Conservation (phyloP, 2,797 vertebrate species). For the Pogonophryne albipinna region DNA sequence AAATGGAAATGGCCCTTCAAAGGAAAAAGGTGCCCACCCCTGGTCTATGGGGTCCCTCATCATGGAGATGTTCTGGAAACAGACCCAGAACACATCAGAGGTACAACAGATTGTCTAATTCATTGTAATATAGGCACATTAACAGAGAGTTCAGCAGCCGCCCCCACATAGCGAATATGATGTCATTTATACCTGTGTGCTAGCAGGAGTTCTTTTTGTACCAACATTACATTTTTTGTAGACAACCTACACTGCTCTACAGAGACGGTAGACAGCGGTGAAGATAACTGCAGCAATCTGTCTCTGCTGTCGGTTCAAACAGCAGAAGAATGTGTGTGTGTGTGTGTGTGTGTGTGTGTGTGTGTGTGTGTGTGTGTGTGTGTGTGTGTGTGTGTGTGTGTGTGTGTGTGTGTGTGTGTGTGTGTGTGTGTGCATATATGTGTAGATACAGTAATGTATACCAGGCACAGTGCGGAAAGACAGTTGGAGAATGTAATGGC, state of each 20-base stretch:
- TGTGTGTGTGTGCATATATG: neutral
- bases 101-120: neutral
- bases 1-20: no score
- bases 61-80: neutral
- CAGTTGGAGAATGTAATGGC: conserved; percentile 44
- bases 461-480: conserved; percentile 40
- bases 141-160: neutral
- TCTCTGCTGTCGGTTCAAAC: conserved; percentile 13
- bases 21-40: no score
- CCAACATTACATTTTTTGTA: neutral
- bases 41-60: neutral
- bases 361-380: conserved; percentile 12
- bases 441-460: conserved; percentile 39
- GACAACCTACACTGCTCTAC: neutral
- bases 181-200: neutral
- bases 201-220: neutral
- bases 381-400: neutral
- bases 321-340: conserved; percentile 2
- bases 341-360: conserved; percentile 20
- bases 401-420: conserved; percentile 2
- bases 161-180: neutral
- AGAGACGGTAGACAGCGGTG: conserved; percentile 5
- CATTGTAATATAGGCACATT: neutral
- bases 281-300: conserved; percentile 10
- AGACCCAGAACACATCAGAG: neutral